Evolutionary conservation across 2,797 vertebrate genomes (phyloP), one percentile per base, ranked within the genome.

Genomic region (Paramormyrops hopkinsi): DNA sequence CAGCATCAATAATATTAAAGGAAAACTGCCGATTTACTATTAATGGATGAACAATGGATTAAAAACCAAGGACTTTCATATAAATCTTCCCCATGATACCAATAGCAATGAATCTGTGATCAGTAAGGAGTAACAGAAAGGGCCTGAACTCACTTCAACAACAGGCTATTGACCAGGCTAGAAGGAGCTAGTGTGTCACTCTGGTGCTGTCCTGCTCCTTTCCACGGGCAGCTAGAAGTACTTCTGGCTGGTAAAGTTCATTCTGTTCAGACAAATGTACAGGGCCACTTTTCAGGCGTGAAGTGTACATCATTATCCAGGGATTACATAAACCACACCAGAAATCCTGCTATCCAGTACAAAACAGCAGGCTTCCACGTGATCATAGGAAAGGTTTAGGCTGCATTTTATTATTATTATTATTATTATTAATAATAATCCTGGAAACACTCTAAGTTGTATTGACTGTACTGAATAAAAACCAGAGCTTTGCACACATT

Each of bases 401-500:
- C 97, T 97, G 96, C 96, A 97, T 97, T 95, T 96, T 93, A 91
- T 41, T 37, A 83, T 83, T 53, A 51, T 96, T 93, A 91, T 56
- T 33, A 83, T 83, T 7, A 33, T 33, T 12, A 86, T n/a, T 41
- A 83, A 33, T 54, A 56, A n/a, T 94, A 86, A 91, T 95, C 94
- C 96, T 96, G 96, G 96, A 96, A 97, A 96, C 96, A 96, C 95
- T 96, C 95, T 96, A 95, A 92, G 96, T 96, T 96, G 65, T 96
- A 96, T 95, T 94, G 95, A 96, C 97, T 96, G 94, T 94, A 97
- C 96, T 97, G 96, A 96, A 98, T 97, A 99, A 97, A 98, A 98
- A 98, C 97, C 97, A 97, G 96, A 97, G 97, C 96, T 97, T 97
- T 98, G 97, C 98, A 97, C 97, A 97, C 97, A 97, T 97, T 97